Evolutionary conservation across 2,797 vertebrate genomes (phyloP), one percentile per base, ranked within the genome.

Genomic region (Pitangus sulphuratus): DNA sequence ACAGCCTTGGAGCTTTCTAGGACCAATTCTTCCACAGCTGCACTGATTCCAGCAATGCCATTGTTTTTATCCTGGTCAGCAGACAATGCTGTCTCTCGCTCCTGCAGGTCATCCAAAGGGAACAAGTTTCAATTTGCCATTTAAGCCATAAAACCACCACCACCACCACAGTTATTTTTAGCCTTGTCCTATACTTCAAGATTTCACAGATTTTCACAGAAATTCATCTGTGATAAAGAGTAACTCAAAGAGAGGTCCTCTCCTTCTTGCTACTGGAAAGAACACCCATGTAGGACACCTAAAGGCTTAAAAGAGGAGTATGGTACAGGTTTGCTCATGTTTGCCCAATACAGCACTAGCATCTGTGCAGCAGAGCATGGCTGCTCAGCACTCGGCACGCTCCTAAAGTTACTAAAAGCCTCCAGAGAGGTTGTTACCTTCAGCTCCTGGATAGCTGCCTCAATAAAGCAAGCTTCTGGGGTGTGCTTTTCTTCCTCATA

Each of bases 381-480:
- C 57, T 16, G 16, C 33, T 57, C n/a, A 60, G 42, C 45, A 60
- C 44, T 31, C 68, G 53, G 8, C 31, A 62, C 1, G 17, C 26
- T 40, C 11, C 16, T 54, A 45, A 86, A 50, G 50, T n/a, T 26
- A 83, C 56, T 45, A 57, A 62, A 87, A 87, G 21, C 40, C 40
- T 37, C 22, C 9, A 21, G 28, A 61, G 16, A 71, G 60, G 15
- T 45, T 70, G 87, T 93, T 69, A 99, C 98, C 98, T 98, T 98
- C 93, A 99, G 97, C 87, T 98, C 98, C 93, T 98, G 98, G 69
- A 99, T 98, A 85, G 98, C 98, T 2, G 98, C 98, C 97, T 99
- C 98, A 90, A 99, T 98, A 93, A 99, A 99, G 95, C 98, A 99
- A 74, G 98, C 97, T 93, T 99, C 98, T 1, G 98, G 98, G 15